Base-by-base conservation (phyloP, 2,888 invertebrate species). In the Pseudolycoriella hygida region DNA sequence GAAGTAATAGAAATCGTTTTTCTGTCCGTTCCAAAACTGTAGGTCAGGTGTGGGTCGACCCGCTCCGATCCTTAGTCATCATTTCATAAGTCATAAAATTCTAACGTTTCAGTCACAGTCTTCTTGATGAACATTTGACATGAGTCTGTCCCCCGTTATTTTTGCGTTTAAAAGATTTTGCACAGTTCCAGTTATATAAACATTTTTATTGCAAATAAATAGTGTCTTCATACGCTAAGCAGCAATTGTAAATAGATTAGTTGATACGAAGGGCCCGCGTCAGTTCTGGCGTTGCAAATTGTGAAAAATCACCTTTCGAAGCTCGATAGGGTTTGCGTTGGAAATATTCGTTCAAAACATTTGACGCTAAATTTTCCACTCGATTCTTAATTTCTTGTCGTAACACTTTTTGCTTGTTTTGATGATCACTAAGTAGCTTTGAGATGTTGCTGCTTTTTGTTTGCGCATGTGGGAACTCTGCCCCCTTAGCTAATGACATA, bases 321-420 rank as follows among this genome's bases (percentile, higher is more conserved):
- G 65, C 59, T 37, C 65, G 56, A 54, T 65, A 60, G 1, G 66
- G 64, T 50, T 66, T 61, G 18, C 66, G 56, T 20, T 61, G 60
- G 46, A 66, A 51, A 52, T 66, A 66, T 52, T 66, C 66, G 14
- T 55, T 48, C 18, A 66, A 50, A 43, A 66, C 58, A 56, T 65
- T 59, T 20, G 62, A 50, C 3, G 64, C 64, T 42, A 66, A 51
- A 18, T 48, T 47, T 43, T 55, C 54, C 3, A 57, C 57, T 30
- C 62, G 63, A 40, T 64, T 61, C 48, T 58, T 50, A 46, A 49
- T 50, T 46, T 54, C 46, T 54, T 55, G 45, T 53, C 53, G 44
- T 54, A 56, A 38, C 53, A 56, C 39, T 56, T 52, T 32, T 54
- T 59, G 62, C 56, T 60, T 48, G 55, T 57, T 46, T 55, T 51